Conservation (phyloP, 2,113 vertebrate species). For the Lepisosteus oculatus region DNA sequence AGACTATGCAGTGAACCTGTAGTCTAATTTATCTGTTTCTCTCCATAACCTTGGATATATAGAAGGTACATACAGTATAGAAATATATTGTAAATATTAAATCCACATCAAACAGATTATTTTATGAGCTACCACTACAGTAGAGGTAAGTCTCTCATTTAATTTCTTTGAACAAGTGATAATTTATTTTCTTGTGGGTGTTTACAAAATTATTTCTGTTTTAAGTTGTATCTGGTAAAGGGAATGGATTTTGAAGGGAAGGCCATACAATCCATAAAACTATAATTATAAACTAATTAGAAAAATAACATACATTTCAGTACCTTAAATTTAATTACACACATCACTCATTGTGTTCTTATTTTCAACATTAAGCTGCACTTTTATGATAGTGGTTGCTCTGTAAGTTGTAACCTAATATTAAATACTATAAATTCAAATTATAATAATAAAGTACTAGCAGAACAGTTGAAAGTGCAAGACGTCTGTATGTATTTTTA, state of each 20-base stretch:
- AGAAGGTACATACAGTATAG: not conserved
- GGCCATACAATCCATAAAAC: not conserved
- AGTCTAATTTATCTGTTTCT: constrained; percentile 54
- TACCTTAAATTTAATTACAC: not conserved
- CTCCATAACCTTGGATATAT: constrained; percentile 7
- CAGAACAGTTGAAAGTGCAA: no score
- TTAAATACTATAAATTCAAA: no score
- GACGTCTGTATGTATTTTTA: no score
- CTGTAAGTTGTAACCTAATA: no score
- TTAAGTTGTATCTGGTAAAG: not conserved
- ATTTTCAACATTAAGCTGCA: no score
- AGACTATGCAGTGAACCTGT: constrained; percentile 48
- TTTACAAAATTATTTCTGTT: constrained; percentile 10
- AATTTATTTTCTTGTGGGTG: constrained; percentile 15
- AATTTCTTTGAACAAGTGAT: constrained; percentile 12
- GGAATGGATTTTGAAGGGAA: not conserved
- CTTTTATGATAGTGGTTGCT: no score
- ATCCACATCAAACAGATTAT: constrained; percentile 26
- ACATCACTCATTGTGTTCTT: no score
- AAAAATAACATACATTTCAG: not conserved
- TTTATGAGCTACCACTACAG: constrained; percentile 25
- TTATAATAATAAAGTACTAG: no score
- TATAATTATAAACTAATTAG: not conserved
- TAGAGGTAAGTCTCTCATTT: not conserved
- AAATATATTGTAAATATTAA: not conserved